phyloP scores from a whole-genome alignment of 2,888 invertebrate genomes.

The Nomada fabriciana region DNA sequence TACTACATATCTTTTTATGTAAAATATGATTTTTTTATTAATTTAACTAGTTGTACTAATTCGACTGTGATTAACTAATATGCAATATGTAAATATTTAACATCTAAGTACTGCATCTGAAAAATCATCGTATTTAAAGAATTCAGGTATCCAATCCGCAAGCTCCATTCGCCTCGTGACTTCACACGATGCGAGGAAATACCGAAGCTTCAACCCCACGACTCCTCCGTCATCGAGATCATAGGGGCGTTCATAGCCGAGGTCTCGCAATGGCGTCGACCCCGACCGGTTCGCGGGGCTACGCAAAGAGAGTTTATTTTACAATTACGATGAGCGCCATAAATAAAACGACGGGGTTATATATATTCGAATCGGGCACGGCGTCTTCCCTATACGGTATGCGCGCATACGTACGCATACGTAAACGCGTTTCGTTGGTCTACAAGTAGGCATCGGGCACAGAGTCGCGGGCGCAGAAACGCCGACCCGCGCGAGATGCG shows the following conservation, averaged over 20 bases:
- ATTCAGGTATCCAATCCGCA: not conserved
- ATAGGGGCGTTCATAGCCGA: conserved; percentile 41
- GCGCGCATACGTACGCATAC: not conserved
- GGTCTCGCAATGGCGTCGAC: conserved; percentile 54
- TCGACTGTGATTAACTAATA: too few relatives aligned
- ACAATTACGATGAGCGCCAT: conserved; percentile 72
- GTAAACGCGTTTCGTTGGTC: conserved; percentile 4
- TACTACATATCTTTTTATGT: too few relatives aligned
- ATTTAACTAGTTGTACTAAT: too few relatives aligned
- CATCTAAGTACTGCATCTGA: not conserved
- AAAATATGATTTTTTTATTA: too few relatives aligned
- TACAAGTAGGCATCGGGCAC: conserved; percentile 10
- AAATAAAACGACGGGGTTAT: conserved; percentile 64
- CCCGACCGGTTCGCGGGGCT: conserved; percentile 55
- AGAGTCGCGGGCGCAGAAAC: not conserved
- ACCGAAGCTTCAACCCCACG: conserved; percentile 24
- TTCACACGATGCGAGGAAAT: conserved; percentile 18
- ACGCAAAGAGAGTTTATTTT: conserved; percentile 66
- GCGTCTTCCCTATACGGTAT: conserved; percentile 12
- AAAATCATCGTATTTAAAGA: not conserved
- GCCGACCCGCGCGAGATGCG: conserved; percentile 33
- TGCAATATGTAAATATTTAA: too few relatives aligned
- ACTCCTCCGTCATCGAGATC: conserved; percentile 41
- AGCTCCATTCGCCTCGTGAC: not conserved
- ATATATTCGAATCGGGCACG: conserved; percentile 30